Conservation (phyloP, 1,140 invertebrate species). For the Orchestia grillus region DNA sequence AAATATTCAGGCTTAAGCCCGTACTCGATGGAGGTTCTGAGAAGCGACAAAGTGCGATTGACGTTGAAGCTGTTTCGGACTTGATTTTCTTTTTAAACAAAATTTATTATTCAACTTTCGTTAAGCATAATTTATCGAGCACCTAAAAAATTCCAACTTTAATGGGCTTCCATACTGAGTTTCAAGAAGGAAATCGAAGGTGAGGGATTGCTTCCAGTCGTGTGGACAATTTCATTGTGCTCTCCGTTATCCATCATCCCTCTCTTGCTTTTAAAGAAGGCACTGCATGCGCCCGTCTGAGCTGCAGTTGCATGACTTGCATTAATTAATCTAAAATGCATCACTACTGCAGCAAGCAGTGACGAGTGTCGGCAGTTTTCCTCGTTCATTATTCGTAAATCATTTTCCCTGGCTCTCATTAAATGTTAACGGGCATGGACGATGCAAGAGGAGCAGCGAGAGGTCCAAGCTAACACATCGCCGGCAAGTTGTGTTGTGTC, state of each 20-base stretch:
- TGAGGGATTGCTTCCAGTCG: too few species aligned
- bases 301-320: background rate
- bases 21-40: too few species aligned
- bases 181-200: too few species aligned
- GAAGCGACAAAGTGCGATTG: too few species aligned
- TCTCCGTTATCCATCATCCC: background rate
- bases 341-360: background rate
- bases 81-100: too few species aligned
- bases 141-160: too few species aligned
- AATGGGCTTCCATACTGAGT: too few species aligned
- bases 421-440: background rate
- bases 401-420: background rate
- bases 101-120: too few species aligned
- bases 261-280: background rate
- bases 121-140: too few species aligned
- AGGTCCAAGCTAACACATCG: background rate
- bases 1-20: too few species aligned
- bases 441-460: background rate
- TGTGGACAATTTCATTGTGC: background rate
- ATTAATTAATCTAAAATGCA: background rate
- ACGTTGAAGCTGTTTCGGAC: too few species aligned
- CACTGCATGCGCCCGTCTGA: background rate
- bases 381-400: background rate
- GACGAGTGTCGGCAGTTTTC: background rate
- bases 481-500: background rate